phyloP scores from a whole-genome alignment of 2,113 vertebrate species.

The Struthio camelus region DNA sequence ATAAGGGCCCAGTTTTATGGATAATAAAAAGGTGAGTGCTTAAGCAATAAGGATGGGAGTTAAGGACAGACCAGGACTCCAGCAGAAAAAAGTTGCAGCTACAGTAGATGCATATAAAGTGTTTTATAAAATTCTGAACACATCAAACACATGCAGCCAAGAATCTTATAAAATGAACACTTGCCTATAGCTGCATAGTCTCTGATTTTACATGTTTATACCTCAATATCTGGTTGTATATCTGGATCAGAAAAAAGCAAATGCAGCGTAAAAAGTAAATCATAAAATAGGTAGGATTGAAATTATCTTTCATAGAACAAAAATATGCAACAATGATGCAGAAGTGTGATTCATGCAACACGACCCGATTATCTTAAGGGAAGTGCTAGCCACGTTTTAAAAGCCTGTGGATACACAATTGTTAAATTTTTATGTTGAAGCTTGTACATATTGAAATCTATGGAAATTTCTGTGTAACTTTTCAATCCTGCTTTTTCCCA shows the following conservation, averaged over 20 bases:
- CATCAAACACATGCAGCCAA: background rate
- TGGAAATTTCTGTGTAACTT: conserved; percentile 36
- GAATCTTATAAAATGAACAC: background rate
- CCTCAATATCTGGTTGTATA: background rate
- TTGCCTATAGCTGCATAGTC: background rate
- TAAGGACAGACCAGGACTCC: background rate
- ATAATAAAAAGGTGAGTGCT: background rate
- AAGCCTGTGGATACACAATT: conserved; percentile 25
- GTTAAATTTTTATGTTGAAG: conserved; percentile 61
- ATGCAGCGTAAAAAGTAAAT: background rate
- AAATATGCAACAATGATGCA: conserved; percentile 37
- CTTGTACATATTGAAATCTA: conserved; percentile 50
- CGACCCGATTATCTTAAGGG: conserved; percentile 69
- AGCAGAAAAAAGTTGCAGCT: background rate
- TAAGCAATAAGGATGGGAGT: background rate
- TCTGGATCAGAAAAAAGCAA: background rate
- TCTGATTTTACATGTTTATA: conserved; percentile 16
- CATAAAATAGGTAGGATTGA: background rate
- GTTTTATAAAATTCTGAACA: background rate
- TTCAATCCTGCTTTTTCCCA: conserved; percentile 19
- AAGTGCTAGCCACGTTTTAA: conserved; percentile 51
- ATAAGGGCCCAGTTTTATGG: background rate
- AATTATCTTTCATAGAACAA: conserved; percentile 54
- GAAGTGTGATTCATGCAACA: conserved; percentile 53
- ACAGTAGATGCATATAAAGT: background rate